A percentile compares a stretch with the other conserved stretches of the same genome.
Evolutionary conservation across 2,113 vertebrate genomes (phyloP).

Genomic region (Sinocyclocheilus maitianheensis): DNA sequence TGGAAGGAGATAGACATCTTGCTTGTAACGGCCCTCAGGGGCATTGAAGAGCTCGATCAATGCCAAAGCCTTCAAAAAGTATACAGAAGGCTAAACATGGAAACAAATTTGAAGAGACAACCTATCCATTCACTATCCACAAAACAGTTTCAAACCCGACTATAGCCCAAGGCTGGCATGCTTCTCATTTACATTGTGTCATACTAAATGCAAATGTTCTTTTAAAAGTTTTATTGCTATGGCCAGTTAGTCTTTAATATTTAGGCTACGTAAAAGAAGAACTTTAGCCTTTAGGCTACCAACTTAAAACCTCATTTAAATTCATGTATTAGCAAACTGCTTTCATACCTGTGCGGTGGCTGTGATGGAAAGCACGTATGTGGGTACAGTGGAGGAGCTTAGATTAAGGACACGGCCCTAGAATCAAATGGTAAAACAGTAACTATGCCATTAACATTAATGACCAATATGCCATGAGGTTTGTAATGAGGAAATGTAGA

Average conservation of each 20-base stretch:
- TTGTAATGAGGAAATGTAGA: not conserved
- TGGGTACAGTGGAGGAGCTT: conserved; percentile 95
- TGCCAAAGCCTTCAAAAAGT: conserved; percentile 76
- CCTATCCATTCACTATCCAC: not conserved
- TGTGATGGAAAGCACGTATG: conserved; percentile 92
- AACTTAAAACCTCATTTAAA: not conserved
- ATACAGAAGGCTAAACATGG: not conserved
- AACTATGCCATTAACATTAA: not conserved
- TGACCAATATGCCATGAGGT: not conserved
- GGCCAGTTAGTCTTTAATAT: not conserved
- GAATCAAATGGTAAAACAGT: conserved; percentile 22
- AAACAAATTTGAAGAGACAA: not conserved
- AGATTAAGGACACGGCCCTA: conserved; percentile 93
- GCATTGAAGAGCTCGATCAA: conserved; percentile 92
- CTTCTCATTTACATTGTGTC: not conserved
- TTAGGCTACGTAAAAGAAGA: not conserved
- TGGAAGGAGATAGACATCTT: conserved; percentile 90
- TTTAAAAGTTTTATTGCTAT: not conserved
- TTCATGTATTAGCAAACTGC: conserved; percentile 40
- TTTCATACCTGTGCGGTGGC: conserved; percentile 86
- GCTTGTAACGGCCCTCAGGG: conserved; percentile 89
- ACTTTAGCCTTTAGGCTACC: not conserved
- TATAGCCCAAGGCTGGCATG: not conserved
- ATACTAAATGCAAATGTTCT: not conserved
- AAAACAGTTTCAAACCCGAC: not conserved